Evolutionary conservation across 2,113 vertebrate species (phyloP).

Genomic region (Psilopsiagon aymara): DNA sequence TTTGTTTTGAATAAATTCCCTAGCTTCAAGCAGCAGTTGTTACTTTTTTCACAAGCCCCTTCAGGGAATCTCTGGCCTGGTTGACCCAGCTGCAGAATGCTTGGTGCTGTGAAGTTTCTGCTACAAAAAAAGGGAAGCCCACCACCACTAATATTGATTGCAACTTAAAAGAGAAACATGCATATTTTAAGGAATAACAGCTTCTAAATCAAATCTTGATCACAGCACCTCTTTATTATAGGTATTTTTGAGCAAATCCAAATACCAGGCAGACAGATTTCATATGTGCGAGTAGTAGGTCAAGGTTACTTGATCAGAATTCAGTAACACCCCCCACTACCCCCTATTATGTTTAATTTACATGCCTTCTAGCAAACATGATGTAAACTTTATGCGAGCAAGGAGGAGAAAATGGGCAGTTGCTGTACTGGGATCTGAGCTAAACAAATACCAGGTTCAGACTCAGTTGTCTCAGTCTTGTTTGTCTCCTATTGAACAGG

Average conservation of each 20-base stretch:
- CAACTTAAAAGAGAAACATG: background rate
- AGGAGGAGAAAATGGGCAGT: background rate
- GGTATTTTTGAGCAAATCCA: background rate
- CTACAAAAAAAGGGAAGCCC: background rate
- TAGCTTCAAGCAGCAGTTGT: background rate
- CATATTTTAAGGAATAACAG: background rate
- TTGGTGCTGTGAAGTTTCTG: background rate
- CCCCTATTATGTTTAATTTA: background rate
- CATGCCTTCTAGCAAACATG: background rate
- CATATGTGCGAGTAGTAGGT: background rate
- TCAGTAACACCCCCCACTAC: background rate
- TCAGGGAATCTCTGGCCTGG: background rate
- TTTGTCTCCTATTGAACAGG: background rate
- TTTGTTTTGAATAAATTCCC: background rate
- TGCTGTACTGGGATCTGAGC: background rate
- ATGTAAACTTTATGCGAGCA: background rate
- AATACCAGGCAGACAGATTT: background rate
- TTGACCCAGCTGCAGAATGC: background rate
- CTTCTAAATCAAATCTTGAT: background rate
- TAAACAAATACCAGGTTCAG: background rate
- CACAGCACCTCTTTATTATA: background rate
- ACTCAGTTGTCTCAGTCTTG: background rate
- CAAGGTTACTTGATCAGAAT: background rate
- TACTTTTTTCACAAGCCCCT: background rate
- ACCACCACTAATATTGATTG: background rate